Percentiles rank a stretch among this genome's conserved stretches.
phyloP scores from a whole-genome alignment of 2,888 invertebrate species.

The Dysmachus trigonus region DNA sequence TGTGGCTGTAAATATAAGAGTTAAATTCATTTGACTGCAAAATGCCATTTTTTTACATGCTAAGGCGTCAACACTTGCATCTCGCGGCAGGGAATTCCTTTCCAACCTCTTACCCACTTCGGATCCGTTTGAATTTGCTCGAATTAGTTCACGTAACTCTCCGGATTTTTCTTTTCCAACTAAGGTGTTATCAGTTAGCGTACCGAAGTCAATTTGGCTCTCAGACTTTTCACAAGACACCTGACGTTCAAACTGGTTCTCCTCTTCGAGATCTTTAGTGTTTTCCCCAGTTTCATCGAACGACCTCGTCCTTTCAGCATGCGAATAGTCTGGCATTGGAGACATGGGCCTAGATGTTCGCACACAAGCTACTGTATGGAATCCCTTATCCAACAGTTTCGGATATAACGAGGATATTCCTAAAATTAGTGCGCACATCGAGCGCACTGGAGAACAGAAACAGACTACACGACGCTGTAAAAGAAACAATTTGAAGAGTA shows the following conservation, averaged over 20 bases:
- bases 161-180: constrained; percentile 32
- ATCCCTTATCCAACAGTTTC: constrained; percentile 84
- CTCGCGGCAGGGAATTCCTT: constrained; percentile 70
- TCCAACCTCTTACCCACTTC: constrained; percentile 55
- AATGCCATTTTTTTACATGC: constrained; percentile 60
- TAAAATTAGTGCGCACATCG: constrained; percentile 85
- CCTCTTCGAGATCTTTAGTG: constrained; percentile 45
- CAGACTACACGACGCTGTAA: constrained; percentile 90
- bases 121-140: constrained; percentile 56
- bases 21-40: neutral
- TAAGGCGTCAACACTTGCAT: constrained; percentile 73
- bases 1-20: constrained; percentile 54
- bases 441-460: constrained; percentile 91
- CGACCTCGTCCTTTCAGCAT: neutral
- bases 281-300: neutral
- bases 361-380: constrained; percentile 83
- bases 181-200: neutral
- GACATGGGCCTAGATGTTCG: constrained; percentile 77
- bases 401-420: constrained; percentile 92
- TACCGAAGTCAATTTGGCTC: constrained; percentile 45
- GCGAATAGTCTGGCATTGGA: constrained; percentile 74
- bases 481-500: constrained; percentile 91
- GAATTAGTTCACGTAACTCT: constrained; percentile 58
- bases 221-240: constrained; percentile 45
- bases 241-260: constrained; percentile 49